These are phyloP conservation scores for Ophioninae sp. DNA, from an alignment of 2,888 invertebrate species.

Conservation along the genomic window DNA sequence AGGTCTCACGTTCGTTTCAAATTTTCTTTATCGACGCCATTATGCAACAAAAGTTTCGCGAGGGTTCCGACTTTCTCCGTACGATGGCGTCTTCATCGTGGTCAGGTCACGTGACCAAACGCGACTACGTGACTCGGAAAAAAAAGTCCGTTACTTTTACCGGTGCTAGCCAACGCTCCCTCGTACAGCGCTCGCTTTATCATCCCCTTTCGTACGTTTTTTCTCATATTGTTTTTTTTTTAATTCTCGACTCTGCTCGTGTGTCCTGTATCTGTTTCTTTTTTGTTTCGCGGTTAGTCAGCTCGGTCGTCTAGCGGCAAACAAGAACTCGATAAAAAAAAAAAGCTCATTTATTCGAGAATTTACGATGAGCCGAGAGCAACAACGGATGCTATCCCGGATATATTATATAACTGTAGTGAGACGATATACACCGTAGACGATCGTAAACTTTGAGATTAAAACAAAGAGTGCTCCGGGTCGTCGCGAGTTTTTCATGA, in stretches of 20 bases:
- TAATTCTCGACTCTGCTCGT: neutral
- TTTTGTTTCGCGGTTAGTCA: conserved; percentile 28
- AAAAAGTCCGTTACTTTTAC: neutral
- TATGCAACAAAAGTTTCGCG: neutral
- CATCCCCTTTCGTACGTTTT: neutral
- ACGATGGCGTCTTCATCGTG: neutral
- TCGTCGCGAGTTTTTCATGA: conserved; percentile 8
- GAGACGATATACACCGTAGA: conserved; percentile 1
- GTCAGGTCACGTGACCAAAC: neutral
- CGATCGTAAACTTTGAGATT: conserved; percentile 5
- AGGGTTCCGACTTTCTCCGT: neutral
- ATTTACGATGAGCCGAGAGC: conserved; percentile 59
- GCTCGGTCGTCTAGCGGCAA: conserved; percentile 22
- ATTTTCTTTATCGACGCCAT: neutral
- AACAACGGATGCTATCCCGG: neutral
- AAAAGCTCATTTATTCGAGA: conserved; percentile 65
- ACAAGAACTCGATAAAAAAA: conserved; percentile 61
- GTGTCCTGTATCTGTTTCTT: neutral
- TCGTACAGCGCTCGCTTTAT: neutral
- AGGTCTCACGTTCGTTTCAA: neutral
- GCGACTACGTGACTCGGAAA: no score
- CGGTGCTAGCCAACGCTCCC: neutral
- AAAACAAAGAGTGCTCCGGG: neutral
- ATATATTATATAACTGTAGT: conserved; percentile 5
- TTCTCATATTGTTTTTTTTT: neutral